Conservation (phyloP, 2,797 vertebrate genomes). For the Enteromius argenteus region DNA sequence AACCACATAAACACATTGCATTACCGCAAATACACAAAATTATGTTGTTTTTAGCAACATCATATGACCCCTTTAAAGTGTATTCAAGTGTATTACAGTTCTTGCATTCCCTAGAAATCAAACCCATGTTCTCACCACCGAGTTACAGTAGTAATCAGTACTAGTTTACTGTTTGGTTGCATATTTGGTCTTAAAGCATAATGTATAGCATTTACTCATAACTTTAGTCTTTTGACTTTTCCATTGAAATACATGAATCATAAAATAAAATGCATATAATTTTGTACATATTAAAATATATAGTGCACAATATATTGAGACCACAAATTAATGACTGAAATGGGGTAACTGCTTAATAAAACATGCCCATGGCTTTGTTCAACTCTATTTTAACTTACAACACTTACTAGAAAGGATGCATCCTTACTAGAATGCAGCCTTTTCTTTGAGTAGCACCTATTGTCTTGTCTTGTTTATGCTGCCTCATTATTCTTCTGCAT, state of each 20-base stretch:
- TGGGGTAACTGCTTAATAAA: no score
- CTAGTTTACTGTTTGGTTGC: neutral
- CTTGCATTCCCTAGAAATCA: neutral
- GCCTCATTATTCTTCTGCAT: neutral
- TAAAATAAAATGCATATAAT: neutral
- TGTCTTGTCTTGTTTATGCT: neutral
- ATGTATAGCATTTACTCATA: neutral
- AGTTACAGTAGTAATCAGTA: neutral
- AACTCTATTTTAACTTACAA: no score
- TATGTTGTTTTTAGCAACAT: no score
- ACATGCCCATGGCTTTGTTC: no score
- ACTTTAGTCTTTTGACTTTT: neutral
- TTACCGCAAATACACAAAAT: no score
- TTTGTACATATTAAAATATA: no score
- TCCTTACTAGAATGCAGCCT: no score
- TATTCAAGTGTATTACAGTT: neutral
- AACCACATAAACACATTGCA: no score
- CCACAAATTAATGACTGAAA: neutral
- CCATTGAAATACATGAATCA: neutral
- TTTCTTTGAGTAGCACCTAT: no score
- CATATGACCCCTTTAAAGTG: neutral
- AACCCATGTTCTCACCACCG: neutral
- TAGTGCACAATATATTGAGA: neutral
- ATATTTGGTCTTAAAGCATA: neutral
- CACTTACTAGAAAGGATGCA: no score